Evolutionary conservation across 2,113 vertebrate species (phyloP), one percentile per base, ranked within the genome.

Genomic region (Apteryx mantelli): DNA sequence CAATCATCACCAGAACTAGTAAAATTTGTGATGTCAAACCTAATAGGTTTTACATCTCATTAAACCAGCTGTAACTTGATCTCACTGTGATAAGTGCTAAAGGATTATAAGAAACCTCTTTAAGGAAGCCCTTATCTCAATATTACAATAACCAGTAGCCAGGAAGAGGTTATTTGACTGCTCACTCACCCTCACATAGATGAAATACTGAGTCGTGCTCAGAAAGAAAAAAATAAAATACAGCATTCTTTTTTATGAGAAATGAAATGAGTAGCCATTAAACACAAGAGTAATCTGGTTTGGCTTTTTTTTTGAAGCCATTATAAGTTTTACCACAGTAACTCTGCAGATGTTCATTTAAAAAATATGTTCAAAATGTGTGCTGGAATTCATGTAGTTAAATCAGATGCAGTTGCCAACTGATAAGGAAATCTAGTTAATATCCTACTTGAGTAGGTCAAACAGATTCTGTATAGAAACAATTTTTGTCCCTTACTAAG

Each of bases 341-440:
- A n/a, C 8, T 80, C 80, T 71, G 38, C 46, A 81, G 55, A 56
- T 19, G 16, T 42, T 75, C 42, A 83, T 91, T 64, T 50, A 16
- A 79, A 82, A 28, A 38, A 38, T 38, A 34, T 56, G 25, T 61
- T 93, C 42, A 36, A 91, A 92, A 13, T 52, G 66, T 2, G 1
- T 55, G n/a, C 78, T 89, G 76, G 89, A 53, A 75, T 89, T 86
- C 38, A 81, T 48, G 46, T 2, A 81, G 86, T 95, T 96, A 95
- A 92, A 32, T 61, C 34, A 89, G 82, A 90, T 82, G 36, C 75
- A 95, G 87, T 89, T 80, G 40, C 58, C 86, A 88, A 60, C 78
- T 92, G 91, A 95, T 91, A 94, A 94, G 70, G 61, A 82, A 58
- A 89, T 86, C 84, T 58, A 92, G 95, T 95, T 96, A 96, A 95